Conservation (phyloP, 2,113 vertebrate genomes). For the Leuciscus idus region DNA sequence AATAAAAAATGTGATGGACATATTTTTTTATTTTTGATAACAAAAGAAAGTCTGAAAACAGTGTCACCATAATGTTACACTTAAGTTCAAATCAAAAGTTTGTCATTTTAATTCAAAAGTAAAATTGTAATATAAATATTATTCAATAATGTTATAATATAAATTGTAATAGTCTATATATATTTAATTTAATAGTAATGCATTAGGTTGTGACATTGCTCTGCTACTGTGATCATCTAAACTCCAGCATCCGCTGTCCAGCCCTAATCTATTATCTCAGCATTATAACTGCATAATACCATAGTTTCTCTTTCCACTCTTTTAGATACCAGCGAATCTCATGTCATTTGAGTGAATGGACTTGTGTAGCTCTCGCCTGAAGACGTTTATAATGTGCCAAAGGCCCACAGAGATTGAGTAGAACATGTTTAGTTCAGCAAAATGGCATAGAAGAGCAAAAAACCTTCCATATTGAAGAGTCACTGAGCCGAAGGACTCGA, state of each 20-base stretch:
- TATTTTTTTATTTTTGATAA: no score
- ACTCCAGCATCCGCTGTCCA: no score
- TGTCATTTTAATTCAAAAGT: no score
- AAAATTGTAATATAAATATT: no score
- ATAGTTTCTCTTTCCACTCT: conserved; percentile 57
- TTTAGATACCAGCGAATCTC: conserved; percentile 91
- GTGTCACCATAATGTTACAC: no score
- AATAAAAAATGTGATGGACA: no score
- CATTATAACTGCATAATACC: not conserved
- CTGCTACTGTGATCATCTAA: not conserved
- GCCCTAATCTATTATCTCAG: no score
- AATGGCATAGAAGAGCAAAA: not conserved
- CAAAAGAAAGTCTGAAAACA: no score
- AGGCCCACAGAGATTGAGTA: conserved; percentile 48
- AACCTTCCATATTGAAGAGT: not conserved
- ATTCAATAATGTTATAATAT: no score
- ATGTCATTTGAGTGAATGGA: conserved; percentile 90
- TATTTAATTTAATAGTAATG: not conserved
- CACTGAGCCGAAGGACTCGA: not conserved
- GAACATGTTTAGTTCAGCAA: not conserved
- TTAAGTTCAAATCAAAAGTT: no score
- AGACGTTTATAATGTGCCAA: conserved; percentile 77
- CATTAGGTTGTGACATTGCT: not conserved
- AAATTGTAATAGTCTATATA: no score
- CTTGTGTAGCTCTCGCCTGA: conserved; percentile 52